Percentiles rank a stretch among this genome's conserved stretches.
Evolutionary conservation across 2,888 invertebrate genomes (phyloP).

Genomic region (Osmoderma eremita): DNA sequence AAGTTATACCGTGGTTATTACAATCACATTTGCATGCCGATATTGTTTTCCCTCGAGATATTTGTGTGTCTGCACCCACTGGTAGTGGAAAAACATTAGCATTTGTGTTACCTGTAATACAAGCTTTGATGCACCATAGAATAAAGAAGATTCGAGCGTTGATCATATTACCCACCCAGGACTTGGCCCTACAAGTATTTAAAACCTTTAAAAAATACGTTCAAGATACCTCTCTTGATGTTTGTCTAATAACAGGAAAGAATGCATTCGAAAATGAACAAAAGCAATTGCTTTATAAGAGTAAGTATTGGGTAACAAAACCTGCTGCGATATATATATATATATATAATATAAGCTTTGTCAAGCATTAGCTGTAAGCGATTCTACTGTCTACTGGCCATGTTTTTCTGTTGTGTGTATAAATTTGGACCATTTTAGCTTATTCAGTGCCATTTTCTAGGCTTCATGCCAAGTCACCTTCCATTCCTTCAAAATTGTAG

Average conservation of each 20-base stretch:
- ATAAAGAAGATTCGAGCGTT: slow-evolving; percentile 77
- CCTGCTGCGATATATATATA: no score
- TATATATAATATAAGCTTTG: no score
- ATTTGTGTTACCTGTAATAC: slow-evolving; percentile 91
- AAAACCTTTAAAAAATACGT: slow-evolving; percentile 82
- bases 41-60: slow-evolving; percentile 81
- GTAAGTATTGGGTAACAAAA: slow-evolving; percentile 63
- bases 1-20: slow-evolving; percentile 81
- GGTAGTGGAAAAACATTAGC: slow-evolving; percentile 97
- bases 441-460: no score
- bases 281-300: slow-evolving; percentile 68
- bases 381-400: no score
- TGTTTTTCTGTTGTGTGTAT: no score
- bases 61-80: slow-evolving; percentile 97
- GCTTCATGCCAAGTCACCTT: no score
- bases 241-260: slow-evolving; percentile 76
- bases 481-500: no score
- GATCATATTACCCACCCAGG: slow-evolving; percentile 92
- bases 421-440: no score
- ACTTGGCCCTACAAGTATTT: slow-evolving; percentile 89
- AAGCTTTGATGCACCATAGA: slow-evolving; percentile 65
- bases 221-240: slow-evolving; percentile 73
- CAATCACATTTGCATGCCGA: slow-evolving; percentile 69
- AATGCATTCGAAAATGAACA: slow-evolving; percentile 76
- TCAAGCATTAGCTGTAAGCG: no score